Evolutionary conservation across 2,888 invertebrate species (phyloP).

Genomic region (Teinopalpus imperialis): DNA sequence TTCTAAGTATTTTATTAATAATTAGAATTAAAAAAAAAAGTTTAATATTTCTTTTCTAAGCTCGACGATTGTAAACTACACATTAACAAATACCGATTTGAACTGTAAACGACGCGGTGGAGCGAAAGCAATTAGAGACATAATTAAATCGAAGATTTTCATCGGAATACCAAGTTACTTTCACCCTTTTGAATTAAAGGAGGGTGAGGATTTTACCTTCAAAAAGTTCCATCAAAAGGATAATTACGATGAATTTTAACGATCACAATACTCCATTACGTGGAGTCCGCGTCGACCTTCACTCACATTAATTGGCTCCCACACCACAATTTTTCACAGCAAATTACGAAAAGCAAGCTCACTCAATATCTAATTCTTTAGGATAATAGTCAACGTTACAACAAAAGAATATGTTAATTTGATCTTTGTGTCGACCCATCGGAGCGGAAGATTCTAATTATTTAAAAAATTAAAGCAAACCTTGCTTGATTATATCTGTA

Average conservation of each 20-base stretch:
- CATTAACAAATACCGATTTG: background rate
- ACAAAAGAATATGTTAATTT: slow-evolving; percentile 78
- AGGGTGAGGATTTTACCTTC: slow-evolving; percentile 41
- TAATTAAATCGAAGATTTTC: slow-evolving; percentile 35
- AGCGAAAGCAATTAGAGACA: slow-evolving; percentile 20
- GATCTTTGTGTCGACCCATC: slow-evolving; percentile 67
- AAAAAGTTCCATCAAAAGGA: slow-evolving; percentile 55
- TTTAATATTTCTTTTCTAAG: no score
- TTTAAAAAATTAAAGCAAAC: slow-evolving; percentile 49
- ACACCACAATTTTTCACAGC: slow-evolving; percentile 63
- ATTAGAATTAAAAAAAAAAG: no score
- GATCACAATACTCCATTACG: slow-evolving; percentile 48
- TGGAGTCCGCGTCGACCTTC: slow-evolving; percentile 32
- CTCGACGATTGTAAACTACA: slow-evolving; percentile 7
- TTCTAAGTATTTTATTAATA: no score
- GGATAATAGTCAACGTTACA: slow-evolving; percentile 70
- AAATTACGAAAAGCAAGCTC: slow-evolving; percentile 65
- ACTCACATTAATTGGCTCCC: slow-evolving; percentile 59
- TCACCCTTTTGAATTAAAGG: slow-evolving; percentile 39
- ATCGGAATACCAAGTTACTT: slow-evolving; percentile 48
- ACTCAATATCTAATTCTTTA: slow-evolving; percentile 69
- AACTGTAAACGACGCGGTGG: background rate
- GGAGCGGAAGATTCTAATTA: slow-evolving; percentile 79
- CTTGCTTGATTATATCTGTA: slow-evolving; percentile 20
- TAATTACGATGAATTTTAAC: slow-evolving; percentile 66